Evolutionary conservation across 2,113 vertebrate species (phyloP), one percentile per base, ranked within the genome.

Genomic region (Campylomormyrus tamandua): DNA sequence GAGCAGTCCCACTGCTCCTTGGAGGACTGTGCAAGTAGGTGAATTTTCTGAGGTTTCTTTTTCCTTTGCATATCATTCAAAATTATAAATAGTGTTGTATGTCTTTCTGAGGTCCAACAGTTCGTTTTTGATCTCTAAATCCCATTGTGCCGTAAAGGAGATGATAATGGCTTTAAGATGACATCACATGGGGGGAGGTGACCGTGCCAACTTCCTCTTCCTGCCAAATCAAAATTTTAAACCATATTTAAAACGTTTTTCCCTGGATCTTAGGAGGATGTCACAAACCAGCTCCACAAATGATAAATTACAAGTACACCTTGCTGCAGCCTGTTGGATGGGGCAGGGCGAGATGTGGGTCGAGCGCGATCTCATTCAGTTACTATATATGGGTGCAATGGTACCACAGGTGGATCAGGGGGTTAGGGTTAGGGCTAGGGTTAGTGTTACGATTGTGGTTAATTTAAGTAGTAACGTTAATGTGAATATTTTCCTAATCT

Each of bases 1-100:
- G 97, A 99, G 91, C 96, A 96, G 45, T 99, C 98, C 13, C 89
- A 90, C 0, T 99, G 98, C 90, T 99, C 98, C 0, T 96, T 99
- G 93, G 98, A 99, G 91, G 96, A 96, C 83, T 99, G 98, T 90
- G 90, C 88, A 2, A 94, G 98, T 99, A 15, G 74, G 74, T 42
- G 74, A 39, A 42, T 80, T 19, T 80, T 8, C 70, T 77, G 70
- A 77, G 70, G 15, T 77, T 77, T 31, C 5, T 39, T 77, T 77
- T 77, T 3, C 31, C 2, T 35, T 31, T 35, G 35, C 15, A 66
- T 66, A 13, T n/a, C 24, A 27, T 66, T 66, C 62, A 11, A 27
- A 66, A 66, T 66, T 66, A 66, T 66, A 11, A 3, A 27, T 10
- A 11, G 24, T 66, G 58, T n/a, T 3, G 1, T 10, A 62, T n/a